Base-by-base conservation (phyloP, 2,888 invertebrate genomes). In the Dryadula phaetusa region DNA sequence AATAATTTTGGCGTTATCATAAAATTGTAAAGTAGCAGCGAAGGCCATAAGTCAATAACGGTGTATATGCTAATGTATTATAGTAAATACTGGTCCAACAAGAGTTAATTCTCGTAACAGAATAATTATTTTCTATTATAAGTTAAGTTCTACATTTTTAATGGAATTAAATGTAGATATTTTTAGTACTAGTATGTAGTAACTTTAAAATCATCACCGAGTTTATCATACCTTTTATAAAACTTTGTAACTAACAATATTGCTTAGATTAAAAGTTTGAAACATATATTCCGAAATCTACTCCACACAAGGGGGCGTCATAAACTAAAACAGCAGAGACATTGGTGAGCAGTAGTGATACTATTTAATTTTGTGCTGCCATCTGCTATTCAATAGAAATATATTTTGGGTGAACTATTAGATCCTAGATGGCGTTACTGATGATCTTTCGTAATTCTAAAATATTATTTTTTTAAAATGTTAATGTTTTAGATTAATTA, bases 271-370 rank as follows among this genome's bases (percentile, higher is more conserved):
- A n/a, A n/a, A n/a, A n/a, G n/a, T n/a, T 37, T 12, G 1, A 12
- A 37, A 37, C 37, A 0, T 12, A 37, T 37, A 16, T 52, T 28
- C 1, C 8, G 3, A 16, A 0, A 16, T 10, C 88, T 86, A 85
- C 75, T 85, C 77, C 49, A 63, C 75, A 63, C 72, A 72, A 85
- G 88, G 82, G 81, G 80, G 69, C 82, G 44, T 3, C 56, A 37
- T 3, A 54, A 4, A 22, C 12, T 25, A 20, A n/a, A 3, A 22
- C 22, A 52, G 7, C 16, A 65, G 64, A 40, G 64, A 60, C 64
- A 32, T 32, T 25, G 32, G n/a, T 16, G 49, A n/a, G 2, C 0
- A 32, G 42, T 4, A 49, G 37, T 20, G n/a, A 42, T 28, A 65
- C 22, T 60, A n/a, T 42, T 14, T 60, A n/a, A 28, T 6, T 47